Evolutionary conservation across 1,140 invertebrate genomes (phyloP).

Genomic region (Hylaeus anthracinus): DNA sequence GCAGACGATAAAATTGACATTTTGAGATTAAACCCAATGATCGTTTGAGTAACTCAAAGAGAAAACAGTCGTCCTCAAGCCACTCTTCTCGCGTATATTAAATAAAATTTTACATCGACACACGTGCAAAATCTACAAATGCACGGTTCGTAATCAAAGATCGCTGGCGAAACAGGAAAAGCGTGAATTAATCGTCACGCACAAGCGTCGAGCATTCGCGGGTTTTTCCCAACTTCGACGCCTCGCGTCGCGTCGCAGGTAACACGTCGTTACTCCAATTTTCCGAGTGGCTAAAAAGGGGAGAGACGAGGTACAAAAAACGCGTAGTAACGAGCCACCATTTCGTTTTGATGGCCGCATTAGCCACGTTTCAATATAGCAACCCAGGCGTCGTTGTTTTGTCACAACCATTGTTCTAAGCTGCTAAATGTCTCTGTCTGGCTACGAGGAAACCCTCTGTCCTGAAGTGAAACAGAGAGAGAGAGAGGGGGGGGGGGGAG

Average conservation of each 20-base stretch:
- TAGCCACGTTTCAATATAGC: conserved; percentile 31
- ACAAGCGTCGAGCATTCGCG: neutral
- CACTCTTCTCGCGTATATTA: too few relatives aligned
- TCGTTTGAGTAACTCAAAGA: too few relatives aligned
- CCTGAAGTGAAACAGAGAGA: too few relatives aligned
- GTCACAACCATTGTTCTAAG: conserved; percentile 18
- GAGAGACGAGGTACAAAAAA: neutral
- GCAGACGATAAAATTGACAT: too few relatives aligned
- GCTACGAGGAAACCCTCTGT: neutral
- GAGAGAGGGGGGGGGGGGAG: neutral
- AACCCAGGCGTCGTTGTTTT: conserved; percentile 12
- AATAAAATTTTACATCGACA: too few relatives aligned
- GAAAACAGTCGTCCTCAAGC: too few relatives aligned
- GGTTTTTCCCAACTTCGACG: neutral
- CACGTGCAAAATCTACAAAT: too few relatives aligned
- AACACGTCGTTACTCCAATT: conserved; percentile 41
- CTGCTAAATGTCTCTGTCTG: neutral
- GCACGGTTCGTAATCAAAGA: conserved; percentile 18
- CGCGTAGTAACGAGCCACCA: conserved; percentile 21
- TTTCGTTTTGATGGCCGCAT: conserved; percentile 35
- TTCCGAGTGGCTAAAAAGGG: neutral
- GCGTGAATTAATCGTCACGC: conserved; percentile 31
- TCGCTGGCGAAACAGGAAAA: conserved; percentile 9
- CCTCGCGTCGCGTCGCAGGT: neutral
- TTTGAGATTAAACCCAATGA: too few relatives aligned